A percentile compares a stretch with the other conserved stretches of the same genome.
Evolutionary conservation across 2,113 vertebrate genomes (phyloP).

Genomic region (Peromyscus maniculatus): DNA sequence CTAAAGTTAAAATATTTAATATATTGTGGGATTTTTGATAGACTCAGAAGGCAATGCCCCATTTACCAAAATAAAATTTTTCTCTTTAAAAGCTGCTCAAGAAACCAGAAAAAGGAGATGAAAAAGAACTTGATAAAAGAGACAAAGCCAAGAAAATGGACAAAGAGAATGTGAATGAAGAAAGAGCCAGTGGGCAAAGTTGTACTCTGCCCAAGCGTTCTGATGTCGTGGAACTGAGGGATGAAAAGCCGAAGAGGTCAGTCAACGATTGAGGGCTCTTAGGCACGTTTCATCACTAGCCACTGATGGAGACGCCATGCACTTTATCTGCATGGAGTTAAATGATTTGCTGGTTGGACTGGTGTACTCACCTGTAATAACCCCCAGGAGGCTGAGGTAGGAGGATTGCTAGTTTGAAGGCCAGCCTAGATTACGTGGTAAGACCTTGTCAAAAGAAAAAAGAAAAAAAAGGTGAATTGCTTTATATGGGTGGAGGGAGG

Average conservation of each 20-base stretch:
- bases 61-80: constrained; percentile 71
- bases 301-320: constrained; percentile 63
- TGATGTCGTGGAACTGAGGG: constrained; percentile 92
- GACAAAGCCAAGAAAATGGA: constrained; percentile 95
- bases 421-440: background rate
- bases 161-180: constrained; percentile 93
- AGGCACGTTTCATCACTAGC: constrained; percentile 71
- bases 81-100: constrained; percentile 93
- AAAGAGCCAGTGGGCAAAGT: constrained; percentile 87
- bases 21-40: background rate
- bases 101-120: constrained; percentile 95
- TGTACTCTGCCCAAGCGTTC: constrained; percentile 91
- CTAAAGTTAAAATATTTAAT: constrained; percentile 58
- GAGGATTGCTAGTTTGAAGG: background rate
- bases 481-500: background rate
- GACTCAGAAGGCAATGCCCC: constrained; percentile 25
- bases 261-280: constrained; percentile 85
- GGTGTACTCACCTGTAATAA: background rate
- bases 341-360: background rate
- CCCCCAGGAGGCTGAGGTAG: background rate
- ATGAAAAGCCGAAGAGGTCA: constrained; percentile 95
- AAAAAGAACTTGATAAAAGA: constrained; percentile 94
- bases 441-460: background rate
- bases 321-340: constrained; percentile 12
- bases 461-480: background rate